Conservation (phyloP, 1,140 invertebrate genomes). For the Gryllus bimaculatus region DNA sequence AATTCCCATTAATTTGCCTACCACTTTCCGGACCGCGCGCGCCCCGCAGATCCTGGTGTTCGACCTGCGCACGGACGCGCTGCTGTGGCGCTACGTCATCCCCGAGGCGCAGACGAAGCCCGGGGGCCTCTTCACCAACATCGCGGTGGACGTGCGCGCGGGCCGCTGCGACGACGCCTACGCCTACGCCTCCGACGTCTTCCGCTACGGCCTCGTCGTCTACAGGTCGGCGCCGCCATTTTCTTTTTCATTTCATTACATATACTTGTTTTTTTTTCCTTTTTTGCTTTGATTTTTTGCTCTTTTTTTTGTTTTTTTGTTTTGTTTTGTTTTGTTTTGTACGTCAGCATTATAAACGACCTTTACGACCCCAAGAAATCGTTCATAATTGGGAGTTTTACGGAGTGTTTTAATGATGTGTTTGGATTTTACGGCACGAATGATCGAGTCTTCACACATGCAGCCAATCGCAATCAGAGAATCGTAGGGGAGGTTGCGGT, state of each 20-base stretch:
- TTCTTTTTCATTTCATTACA: too few relatives aligned
- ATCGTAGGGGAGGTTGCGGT: too few relatives aligned
- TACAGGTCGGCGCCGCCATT: conserved; percentile 11
- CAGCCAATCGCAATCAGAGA: too few relatives aligned
- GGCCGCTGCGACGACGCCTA: conserved; percentile 53
- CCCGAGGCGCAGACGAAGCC: conserved; percentile 55
- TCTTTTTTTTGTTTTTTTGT: too few relatives aligned
- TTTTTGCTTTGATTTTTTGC: too few relatives aligned
- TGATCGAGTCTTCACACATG: too few relatives aligned
- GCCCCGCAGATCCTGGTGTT: conserved; percentile 10
- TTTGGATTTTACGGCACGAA: too few relatives aligned
- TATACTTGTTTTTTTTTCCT: not conserved
- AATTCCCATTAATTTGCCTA: too few relatives aligned
- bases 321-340: too few relatives aligned
- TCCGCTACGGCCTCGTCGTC: conserved; percentile 44
- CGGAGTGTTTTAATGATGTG: too few relatives aligned
- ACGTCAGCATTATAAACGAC: conserved; percentile 46
- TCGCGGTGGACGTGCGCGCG: conserved; percentile 54
- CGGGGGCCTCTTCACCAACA: conserved; percentile 63
- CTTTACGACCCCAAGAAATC: too few relatives aligned
- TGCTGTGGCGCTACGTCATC: conserved; percentile 49
- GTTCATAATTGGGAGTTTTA: too few relatives aligned
- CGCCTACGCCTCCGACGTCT: conserved; percentile 64
- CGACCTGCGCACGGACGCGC: conserved; percentile 40
- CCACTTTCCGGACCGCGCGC: not conserved